Evolutionary conservation across 1,140 invertebrate species (phyloP), one percentile per base, ranked within the genome.

Genomic region (Radopholus similis): DNA sequence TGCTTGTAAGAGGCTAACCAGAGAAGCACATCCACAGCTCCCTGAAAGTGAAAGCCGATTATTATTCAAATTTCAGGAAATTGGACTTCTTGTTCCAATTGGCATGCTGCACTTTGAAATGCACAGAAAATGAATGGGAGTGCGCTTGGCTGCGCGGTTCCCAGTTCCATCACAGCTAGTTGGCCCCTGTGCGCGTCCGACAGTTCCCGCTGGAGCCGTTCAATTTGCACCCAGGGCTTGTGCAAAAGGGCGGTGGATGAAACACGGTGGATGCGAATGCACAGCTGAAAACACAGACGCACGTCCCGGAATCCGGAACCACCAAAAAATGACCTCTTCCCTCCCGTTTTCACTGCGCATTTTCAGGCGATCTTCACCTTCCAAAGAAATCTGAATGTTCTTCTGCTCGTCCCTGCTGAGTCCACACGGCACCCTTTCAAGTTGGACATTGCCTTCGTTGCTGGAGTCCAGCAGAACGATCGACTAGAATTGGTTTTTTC

Each of bases 61-160:
- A 26, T 47, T 47, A 4, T 13, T 13, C n/a, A 51, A 49, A 9
- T 49, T 49, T 1, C 18, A 49, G 26, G 26, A 49, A 13, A 1
- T 21, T 47, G 44, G 32, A 62, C 59, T 40, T 76, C 75, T 26
- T 70, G 66, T 34, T 80, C 78, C 35, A 80, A 47, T 70, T 80
- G 78, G 49, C 78, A 80, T n/a, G 80, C 78, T n/a, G 69, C 53
- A 49, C 70, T 70, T 59, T 82, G 81, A 3, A 83, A 59, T 11
- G 77, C 81, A 69, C 78, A 83, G 21, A 78, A 57, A 18, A 82
- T 40, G 30, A 73, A 74, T 21, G 77, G 77, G 18, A 75, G 47
- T 26, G 77, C 59, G 23, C 56, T 62, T 34, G 68, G 65, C 23
- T 9, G 28, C 28, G 38, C 34, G 2, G 11, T 70, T 9, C 30